Evolutionary conservation across 2,113 vertebrate genomes (phyloP).

Genomic region (pig (Sus scrofa)): DNA sequence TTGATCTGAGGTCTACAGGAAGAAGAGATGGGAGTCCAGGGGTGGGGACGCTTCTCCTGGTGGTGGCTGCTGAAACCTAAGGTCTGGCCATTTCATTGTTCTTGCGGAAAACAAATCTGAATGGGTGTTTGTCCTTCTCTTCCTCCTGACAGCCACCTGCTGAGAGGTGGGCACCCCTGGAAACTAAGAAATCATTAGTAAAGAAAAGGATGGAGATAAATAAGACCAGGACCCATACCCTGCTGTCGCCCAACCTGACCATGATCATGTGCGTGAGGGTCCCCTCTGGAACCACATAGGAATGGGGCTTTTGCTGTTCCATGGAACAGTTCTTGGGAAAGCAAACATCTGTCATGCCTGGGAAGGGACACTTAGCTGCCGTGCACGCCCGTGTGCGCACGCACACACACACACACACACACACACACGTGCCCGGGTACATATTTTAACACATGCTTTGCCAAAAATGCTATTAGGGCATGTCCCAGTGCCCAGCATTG

Average conservation of each 20-base stretch:
- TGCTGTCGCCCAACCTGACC: background rate
- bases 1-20: background rate
- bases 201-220: background rate
- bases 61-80: background rate
- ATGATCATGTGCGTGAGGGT: fast-evolving
- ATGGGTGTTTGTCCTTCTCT: background rate
- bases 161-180: background rate
- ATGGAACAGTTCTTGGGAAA: background rate
- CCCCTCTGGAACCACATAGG: too few species aligned
- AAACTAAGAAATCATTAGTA: background rate
- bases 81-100: background rate
- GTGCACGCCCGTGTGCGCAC: background rate
- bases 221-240: background rate
- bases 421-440: background rate
- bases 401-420: too few species aligned
- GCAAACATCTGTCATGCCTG: background rate
- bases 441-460: background rate
- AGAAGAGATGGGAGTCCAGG: background rate
- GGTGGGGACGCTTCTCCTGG: background rate
- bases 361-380: background rate
- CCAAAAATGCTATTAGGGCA: slow-evolving; percentile 39
- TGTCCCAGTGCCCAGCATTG: background rate
- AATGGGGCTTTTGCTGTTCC: too few species aligned
- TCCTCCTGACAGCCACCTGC: background rate
- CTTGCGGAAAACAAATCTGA: background rate